Evolutionary conservation across 2,113 vertebrate genomes (phyloP), one percentile per base, ranked within the genome.

Genomic region (Mus spicilegus): DNA sequence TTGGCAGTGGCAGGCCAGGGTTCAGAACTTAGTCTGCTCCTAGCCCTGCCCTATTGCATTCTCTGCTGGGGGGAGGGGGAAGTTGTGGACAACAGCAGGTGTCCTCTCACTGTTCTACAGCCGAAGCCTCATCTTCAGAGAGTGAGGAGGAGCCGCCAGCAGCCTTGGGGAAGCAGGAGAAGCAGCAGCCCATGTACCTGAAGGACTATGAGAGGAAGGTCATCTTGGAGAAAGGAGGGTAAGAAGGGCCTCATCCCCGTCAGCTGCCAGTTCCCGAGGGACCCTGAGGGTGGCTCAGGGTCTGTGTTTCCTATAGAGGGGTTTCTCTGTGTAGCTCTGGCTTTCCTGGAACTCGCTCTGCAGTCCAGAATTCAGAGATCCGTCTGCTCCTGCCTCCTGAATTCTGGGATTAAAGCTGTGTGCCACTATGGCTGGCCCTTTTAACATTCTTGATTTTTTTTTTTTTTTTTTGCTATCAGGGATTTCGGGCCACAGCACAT

Each of bases 171-270:
- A 63, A 99, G 98, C 98, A 94, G 96, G 98, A 96, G 96, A 97
- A 42, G 42, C 42, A 97, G 0, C 99, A 96, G 75, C 99, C 99
- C 9, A 99, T 99, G 99, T 99, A 98, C 91, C 96, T 99, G 58
- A 99, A 99, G 94, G 99, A 99, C 96, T 99, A 99, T 0, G 99
- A 99, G 84, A 98, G 99, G 56, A 99, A 99, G 96, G 98, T 99
- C 89, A 99, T 99, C 17, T 95, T 99, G 97, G 99, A 99, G 90
- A 99, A 98, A 90, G 99, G 98, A 96, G 99, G 99, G 99, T 99
- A 95, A 98, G 99, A 28, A 85, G 69, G 1, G 17, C 4, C 14
- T 36, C 33, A 28, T 5, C 22, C 72, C 0, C 19, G 3, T 5
- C 42, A 61, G 51, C 36, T 22, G 61, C 0, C 26, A 14, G 70